These are phyloP conservation scores for Polylopha cassiicola DNA, from an alignment of 2,888 invertebrate genomes.

Conservation along the genomic window DNA sequence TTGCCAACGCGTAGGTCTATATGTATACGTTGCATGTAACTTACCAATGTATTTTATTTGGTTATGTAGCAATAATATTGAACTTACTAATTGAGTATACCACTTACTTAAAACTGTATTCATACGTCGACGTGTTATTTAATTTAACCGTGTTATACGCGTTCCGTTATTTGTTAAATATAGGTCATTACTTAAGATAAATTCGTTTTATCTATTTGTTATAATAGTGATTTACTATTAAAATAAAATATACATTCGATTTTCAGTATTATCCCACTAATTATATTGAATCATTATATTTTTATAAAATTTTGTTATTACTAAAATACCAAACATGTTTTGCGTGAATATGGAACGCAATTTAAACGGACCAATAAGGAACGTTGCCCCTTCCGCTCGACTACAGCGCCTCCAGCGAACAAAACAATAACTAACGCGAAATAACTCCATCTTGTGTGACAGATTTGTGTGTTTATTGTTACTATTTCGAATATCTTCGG, in stretches of 20 bases:
- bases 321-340: background rate
- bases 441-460: conserved; percentile 81
- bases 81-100: conserved; percentile 31
- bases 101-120: conserved; percentile 10
- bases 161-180: too few relatives aligned
- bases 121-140: conserved; percentile 25
- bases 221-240: too few relatives aligned
- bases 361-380: conserved; percentile 45
- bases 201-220: too few relatives aligned
- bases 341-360: conserved; percentile 47
- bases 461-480: conserved; percentile 79
- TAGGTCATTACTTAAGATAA: too few relatives aligned
- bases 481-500: conserved; percentile 61
- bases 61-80: conserved; percentile 39
- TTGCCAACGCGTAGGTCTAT: conserved; percentile 20
- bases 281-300: too few relatives aligned
- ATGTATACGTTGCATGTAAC: conserved; percentile 31
- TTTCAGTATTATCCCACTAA: too few relatives aligned
- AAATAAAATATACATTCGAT: too few relatives aligned
- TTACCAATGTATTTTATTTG: conserved; percentile 35
- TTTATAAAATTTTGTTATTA: too few relatives aligned
- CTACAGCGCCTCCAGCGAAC: conserved; percentile 65
- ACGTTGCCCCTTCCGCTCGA: conserved; percentile 47
- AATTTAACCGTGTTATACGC: conserved; percentile 44
- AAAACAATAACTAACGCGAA: conserved; percentile 71